Conservation (phyloP, 2,888 invertebrate species). For the Cheilosia impressa region DNA sequence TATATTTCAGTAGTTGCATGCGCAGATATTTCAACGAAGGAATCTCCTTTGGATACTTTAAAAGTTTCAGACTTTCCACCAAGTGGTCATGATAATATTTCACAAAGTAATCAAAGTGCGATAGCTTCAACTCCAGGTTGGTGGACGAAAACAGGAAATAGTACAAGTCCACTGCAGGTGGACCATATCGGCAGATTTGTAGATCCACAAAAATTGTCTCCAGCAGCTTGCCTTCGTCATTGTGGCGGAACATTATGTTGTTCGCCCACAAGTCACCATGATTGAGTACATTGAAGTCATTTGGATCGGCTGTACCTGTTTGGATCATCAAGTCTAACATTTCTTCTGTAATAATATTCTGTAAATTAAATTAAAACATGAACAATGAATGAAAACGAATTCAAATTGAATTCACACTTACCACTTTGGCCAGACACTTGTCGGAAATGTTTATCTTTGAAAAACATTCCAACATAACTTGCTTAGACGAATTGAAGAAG, state of each 20-base stretch:
- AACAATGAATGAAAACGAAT: not conserved
- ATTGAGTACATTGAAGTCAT: constrained; percentile 78
- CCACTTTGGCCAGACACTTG: constrained; percentile 77
- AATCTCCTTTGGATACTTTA: constrained; percentile 79
- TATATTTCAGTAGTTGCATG: constrained; percentile 77
- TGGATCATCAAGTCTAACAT: constrained; percentile 45
- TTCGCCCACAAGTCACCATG: constrained; percentile 81
- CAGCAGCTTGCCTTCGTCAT: constrained; percentile 76
- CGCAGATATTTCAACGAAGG: constrained; percentile 79
- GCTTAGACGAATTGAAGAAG: constrained; percentile 54
- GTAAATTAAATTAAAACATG: not conserved
- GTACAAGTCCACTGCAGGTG: constrained; percentile 79
- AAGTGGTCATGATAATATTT: constrained; percentile 80
- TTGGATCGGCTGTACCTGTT: constrained; percentile 61
- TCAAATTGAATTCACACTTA: constrained; percentile 48
- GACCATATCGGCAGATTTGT: constrained; percentile 79
- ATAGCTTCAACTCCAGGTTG: constrained; percentile 78
- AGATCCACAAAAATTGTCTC: constrained; percentile 80
- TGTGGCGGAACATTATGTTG: constrained; percentile 80
- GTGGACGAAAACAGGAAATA: constrained; percentile 81
- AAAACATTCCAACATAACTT: constrained; percentile 53
- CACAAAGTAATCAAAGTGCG: constrained; percentile 80
- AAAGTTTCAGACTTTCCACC: constrained; percentile 77
- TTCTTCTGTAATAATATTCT: constrained; percentile 75
- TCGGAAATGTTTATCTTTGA: constrained; percentile 71